Evolutionary conservation across 2,797 vertebrate species (phyloP).

Genomic region (Siniperca undulata): DNA sequence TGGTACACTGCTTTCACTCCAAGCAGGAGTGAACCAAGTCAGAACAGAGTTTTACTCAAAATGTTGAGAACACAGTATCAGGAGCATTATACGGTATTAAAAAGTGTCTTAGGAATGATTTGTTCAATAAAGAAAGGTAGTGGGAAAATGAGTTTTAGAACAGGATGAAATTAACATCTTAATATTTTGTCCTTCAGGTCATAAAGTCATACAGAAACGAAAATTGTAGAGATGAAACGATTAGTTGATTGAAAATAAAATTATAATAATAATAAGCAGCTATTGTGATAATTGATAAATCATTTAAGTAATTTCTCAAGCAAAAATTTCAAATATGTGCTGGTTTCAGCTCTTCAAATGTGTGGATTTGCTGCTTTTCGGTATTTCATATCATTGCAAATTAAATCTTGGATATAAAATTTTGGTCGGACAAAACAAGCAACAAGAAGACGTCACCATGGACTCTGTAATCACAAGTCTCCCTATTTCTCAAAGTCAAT

Average conservation of each 20-base stretch:
- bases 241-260: not conserved
- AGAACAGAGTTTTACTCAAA: slow-evolving; percentile 3
- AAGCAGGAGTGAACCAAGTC: slow-evolving; percentile 37
- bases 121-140: not conserved
- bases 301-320: not conserved
- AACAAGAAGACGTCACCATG: not conserved
- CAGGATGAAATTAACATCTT: not conserved
- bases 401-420: not conserved
- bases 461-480: not conserved
- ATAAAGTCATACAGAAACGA: not conserved
- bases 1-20: slow-evolving; percentile 58
- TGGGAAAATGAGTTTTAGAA: not conserved
- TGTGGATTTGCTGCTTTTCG: not conserved
- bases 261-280: not conserved
- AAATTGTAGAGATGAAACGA: not conserved
- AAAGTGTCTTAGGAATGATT: not conserved
- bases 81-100: not conserved
- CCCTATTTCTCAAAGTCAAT: not conserved
- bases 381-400: not conserved
- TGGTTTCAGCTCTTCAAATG: not conserved
- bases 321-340: not conserved
- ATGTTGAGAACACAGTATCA: not conserved
- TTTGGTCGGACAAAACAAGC: not conserved
- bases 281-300: not conserved
- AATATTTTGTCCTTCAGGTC: not conserved